phyloP scores from a whole-genome alignment of 2,888 invertebrate genomes.

The Troilus luridus region DNA sequence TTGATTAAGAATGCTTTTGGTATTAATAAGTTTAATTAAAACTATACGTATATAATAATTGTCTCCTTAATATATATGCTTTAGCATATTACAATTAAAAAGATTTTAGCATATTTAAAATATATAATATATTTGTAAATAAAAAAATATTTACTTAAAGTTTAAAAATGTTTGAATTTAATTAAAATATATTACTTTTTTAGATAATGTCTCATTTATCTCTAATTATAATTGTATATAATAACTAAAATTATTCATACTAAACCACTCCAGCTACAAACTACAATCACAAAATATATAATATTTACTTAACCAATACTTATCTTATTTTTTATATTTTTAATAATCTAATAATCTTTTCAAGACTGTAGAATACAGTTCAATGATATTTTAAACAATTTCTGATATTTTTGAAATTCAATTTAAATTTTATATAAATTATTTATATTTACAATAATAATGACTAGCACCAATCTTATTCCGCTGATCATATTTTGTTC shows the following conservation, averaged over 20 bases:
- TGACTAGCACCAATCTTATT: conserved; percentile 34
- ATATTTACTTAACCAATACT: background rate
- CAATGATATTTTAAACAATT: too few species aligned
- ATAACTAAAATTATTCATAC: background rate
- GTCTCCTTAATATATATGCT: background rate
- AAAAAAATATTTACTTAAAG: background rate
- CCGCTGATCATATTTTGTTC: background rate
- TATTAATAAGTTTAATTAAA: too few species aligned
- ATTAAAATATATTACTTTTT: background rate
- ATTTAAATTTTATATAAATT: background rate
- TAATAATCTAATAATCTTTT: background rate
- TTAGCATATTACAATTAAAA: background rate
- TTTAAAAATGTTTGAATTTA: background rate
- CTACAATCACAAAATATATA: background rate
- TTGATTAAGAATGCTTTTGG: too few species aligned
- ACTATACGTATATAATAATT: too few species aligned
- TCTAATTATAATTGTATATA: background rate
- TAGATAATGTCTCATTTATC: background rate
- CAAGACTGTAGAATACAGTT: background rate
- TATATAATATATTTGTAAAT: background rate
- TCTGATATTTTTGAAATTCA: background rate
- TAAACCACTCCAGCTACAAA: background rate
- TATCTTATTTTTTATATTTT: background rate
- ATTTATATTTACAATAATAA: conserved; percentile 24
- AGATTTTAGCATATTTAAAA: background rate